Percentiles rank a stretch among this genome's conserved stretches.
These are phyloP conservation scores for Dynastes hyllus DNA, from an alignment of 2,888 invertebrate species.

Conservation along the genomic window DNA sequence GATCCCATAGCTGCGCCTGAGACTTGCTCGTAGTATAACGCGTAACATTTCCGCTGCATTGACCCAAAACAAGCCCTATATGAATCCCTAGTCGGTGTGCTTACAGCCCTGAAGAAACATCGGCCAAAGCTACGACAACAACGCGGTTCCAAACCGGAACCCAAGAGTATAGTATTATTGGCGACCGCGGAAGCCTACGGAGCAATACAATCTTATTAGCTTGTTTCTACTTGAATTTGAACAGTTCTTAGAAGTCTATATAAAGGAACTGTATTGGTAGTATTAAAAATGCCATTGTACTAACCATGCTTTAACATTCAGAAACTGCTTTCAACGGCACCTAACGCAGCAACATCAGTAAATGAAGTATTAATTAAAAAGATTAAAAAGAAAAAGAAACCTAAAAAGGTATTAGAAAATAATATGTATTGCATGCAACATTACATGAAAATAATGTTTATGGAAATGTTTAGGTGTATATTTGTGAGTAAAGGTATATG, in stretches of 20 bases:
- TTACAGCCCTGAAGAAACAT: too few relatives aligned
- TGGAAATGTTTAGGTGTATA: background rate
- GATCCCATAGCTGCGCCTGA: too few relatives aligned
- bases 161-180: too few relatives aligned
- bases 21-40: too few relatives aligned
- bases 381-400: slow-evolving; percentile 63
- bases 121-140: too few relatives aligned
- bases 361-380: slow-evolving; percentile 59
- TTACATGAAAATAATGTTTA: background rate
- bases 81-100: too few relatives aligned
- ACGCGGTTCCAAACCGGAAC: too few relatives aligned
- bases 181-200: too few relatives aligned
- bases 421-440: slow-evolving; percentile 49
- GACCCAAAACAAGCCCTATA: too few relatives aligned
- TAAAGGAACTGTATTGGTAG: background rate
- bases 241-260: background rate
- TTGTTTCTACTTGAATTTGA: background rate
- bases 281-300: background rate
- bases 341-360: slow-evolving; percentile 62
- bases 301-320: slow-evolving; percentile 50
- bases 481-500: too few relatives aligned
- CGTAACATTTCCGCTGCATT: too few relatives aligned
- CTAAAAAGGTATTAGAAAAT: slow-evolving; percentile 57
- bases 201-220: too few relatives aligned
- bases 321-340: slow-evolving; percentile 59